Base-by-base conservation (phyloP, 1,140 invertebrate species). In the Conus betulinus region DNA sequence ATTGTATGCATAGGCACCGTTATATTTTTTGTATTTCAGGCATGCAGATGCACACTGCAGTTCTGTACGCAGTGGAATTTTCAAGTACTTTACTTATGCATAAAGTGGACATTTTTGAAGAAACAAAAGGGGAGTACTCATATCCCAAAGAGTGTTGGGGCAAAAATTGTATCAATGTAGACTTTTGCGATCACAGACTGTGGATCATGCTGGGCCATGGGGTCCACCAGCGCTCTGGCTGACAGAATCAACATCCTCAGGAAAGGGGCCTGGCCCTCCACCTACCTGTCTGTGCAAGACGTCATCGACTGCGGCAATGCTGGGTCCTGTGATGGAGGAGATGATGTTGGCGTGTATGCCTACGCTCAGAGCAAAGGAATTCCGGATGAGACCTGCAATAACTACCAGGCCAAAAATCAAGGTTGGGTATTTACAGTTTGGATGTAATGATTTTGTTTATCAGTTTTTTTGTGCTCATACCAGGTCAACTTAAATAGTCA, bases 141-240 rank as follows among this genome's bases (percentile, higher is more conserved):
- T n/a, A 55, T 23, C 17, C 20, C 23, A 51, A 20, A 53, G 60
- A n/a, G 23, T 57, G 20, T 39, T 51, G 52, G 2, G 20, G 20
- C 15, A 39, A 39, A 85, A 55, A 15, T 39, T 85, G n/a, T n/a
- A 6, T 53, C 4, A 63, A 25, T 39, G 39, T 39, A 39, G 39
- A 60, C 4, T 55, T n/a, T 53, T 78, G 51, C 23, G 20, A 7
- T 17, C 20, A 57, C 71, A 96, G 96, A 96, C 89, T 96, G 96
- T 93, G 96, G 96, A 27, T 96, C 96, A 1, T 96, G 96, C 88
- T 96, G 96, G 96, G 96, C 95, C 10, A 95, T 95, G 93, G 95
- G 95, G 27, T 92, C 94, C 8, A 95, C 95, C 23, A 95, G 94
- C 92, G 93, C 96, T 7, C 53, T 96, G 71, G 96, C 96, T 52